Evolutionary conservation across 2,888 invertebrate genomes (phyloP).

Genomic region (Ctena decussata): DNA sequence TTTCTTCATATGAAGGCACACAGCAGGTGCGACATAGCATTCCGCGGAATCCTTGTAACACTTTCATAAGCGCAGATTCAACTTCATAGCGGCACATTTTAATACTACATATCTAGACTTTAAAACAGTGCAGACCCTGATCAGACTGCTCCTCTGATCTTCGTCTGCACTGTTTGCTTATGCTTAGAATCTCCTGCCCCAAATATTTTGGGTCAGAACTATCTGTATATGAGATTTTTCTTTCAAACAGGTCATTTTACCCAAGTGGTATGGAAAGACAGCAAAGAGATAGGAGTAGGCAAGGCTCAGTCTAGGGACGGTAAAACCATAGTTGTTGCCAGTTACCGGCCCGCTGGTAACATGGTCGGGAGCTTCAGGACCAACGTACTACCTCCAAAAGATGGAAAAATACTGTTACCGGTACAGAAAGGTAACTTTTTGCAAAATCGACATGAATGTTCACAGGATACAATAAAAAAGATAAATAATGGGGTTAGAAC

Average conservation of each 20-base stretch:
- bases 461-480: not conserved
- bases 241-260: constrained; percentile 92
- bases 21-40: no score
- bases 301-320: constrained; percentile 92
- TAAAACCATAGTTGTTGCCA: constrained; percentile 93
- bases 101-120: no score
- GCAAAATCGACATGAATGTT: no score
- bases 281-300: constrained; percentile 92
- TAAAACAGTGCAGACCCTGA: no score
- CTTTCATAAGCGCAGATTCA: no score
- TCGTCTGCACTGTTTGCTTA: no score
- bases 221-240: not conserved
- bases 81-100: no score
- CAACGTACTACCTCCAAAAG: constrained; percentile 89
- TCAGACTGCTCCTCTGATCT: no score
- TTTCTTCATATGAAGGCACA: no score
- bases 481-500: not conserved
- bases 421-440: constrained; percentile 58
- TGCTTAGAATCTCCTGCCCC: no score
- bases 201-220: no score
- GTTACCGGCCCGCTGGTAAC: constrained; percentile 97
- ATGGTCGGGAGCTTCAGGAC: constrained; percentile 89
- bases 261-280: constrained; percentile 94
- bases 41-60: no score
- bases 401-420: constrained; percentile 66